phyloP scores from a whole-genome alignment of 2,113 vertebrate species.

The Cynopterus brachyotis region DNA sequence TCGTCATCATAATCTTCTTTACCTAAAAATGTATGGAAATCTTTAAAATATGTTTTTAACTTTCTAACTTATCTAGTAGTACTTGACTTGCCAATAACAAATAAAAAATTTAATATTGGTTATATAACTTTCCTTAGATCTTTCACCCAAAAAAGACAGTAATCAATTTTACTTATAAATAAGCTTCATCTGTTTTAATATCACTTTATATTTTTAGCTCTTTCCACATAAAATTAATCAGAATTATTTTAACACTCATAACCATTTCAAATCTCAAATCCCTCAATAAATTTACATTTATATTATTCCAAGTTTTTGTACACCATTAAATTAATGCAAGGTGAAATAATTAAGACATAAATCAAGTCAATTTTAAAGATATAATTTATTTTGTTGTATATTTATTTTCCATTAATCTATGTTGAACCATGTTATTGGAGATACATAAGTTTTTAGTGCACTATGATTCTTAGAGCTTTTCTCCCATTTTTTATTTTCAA shows the following conservation, averaged over 20 bases:
- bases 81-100: not conserved
- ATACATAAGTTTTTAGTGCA: not conserved
- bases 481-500: not conserved
- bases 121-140: not conserved
- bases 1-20: not conserved
- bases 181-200: not conserved
- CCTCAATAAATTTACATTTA: not conserved
- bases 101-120: not conserved
- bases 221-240: not conserved
- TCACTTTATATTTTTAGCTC: not conserved
- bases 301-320: not conserved
- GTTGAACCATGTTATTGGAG: not conserved
- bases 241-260: not conserved
- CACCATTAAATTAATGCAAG: not conserved
- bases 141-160: not conserved
- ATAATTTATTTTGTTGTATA: not conserved
- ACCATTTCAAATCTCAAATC: not conserved
- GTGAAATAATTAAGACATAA: not conserved
- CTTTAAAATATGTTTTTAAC: not conserved
- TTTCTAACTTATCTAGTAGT: not conserved
- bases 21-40: not conserved
- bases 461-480: not conserved
- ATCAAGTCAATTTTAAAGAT: not conserved
- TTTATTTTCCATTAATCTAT: not conserved
- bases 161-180: not conserved